Evolutionary conservation across 64 coral and sea anemone genomes (phyloP).

Genomic region (Hydrozoanthus tunicans): DNA sequence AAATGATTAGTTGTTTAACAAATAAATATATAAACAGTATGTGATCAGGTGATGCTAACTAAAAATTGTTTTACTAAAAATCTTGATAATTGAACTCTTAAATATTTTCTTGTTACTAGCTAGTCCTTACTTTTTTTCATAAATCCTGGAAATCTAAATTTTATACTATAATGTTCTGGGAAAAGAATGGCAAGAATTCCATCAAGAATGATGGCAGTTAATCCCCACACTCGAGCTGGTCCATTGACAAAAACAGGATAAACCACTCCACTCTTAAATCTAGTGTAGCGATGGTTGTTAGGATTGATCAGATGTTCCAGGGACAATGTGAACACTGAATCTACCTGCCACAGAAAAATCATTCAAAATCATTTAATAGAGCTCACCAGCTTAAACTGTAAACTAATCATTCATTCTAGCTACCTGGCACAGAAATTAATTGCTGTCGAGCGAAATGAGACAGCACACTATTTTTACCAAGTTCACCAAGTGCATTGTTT

Average conservation of each 20-base stretch:
- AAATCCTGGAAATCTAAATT: constrained; percentile 24
- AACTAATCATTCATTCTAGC: too few relatives aligned
- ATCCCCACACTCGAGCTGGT: constrained; percentile 83
- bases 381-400: too few relatives aligned
- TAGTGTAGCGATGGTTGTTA: constrained; percentile 73
- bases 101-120: background rate
- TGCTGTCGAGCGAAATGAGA: too few relatives aligned
- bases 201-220: constrained; percentile 89
- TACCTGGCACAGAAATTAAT: too few relatives aligned
- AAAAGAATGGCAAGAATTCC: constrained; percentile 61
- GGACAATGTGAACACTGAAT: constrained; percentile 71
- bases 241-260: constrained; percentile 88
- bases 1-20: too few relatives aligned
- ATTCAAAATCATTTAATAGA: too few relatives aligned
- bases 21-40: too few relatives aligned
- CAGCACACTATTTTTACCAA: too few relatives aligned
- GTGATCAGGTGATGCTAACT: too few relatives aligned
- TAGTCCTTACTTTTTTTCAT: background rate
- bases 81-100: background rate
- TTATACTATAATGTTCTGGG: constrained; percentile 62
- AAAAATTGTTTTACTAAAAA: background rate
- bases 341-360: constrained; percentile 51
- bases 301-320: constrained; percentile 58
- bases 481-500: too few relatives aligned
- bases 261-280: constrained; percentile 63